Conservation (phyloP, 2,113 vertebrate genomes). For the Antigone vipio region DNA sequence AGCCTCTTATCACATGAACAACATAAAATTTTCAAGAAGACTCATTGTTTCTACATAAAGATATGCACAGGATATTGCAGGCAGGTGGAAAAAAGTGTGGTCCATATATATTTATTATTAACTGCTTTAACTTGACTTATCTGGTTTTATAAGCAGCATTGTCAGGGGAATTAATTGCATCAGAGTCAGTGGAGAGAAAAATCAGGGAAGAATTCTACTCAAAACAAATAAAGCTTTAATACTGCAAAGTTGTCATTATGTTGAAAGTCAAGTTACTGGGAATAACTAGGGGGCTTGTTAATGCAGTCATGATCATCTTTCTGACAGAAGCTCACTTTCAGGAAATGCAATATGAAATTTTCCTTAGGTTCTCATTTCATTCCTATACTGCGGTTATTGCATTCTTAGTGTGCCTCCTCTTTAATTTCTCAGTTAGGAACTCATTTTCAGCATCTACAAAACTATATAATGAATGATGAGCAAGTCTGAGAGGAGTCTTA, state of each 20-base stretch:
- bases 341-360: conserved; percentile 30
- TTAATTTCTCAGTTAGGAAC: not conserved
- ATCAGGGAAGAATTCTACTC: conserved; percentile 18
- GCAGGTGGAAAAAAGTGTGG: not conserved
- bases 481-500: not conserved
- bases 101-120: not conserved
- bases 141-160: not conserved
- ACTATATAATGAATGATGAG: not conserved
- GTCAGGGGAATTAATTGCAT: not conserved
- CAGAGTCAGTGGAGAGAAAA: conserved; percentile 1
- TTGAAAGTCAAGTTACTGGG: conserved; percentile 1
- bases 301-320: not conserved
- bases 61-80: not conserved
- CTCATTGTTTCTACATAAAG: not conserved
- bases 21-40: not conserved
- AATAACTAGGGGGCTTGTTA: conserved; percentile 31
- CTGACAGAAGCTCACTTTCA: conserved; percentile 28
- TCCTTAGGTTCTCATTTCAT: conserved; percentile 25
- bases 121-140: not conserved
- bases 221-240: conserved; percentile 21
- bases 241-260: conserved; percentile 12
- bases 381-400: not conserved
- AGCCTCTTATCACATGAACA: not conserved
- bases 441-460: not conserved
- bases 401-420: not conserved